phyloP scores from a whole-genome alignment of 2,888 invertebrate species.

The Drosophila maculinotata region DNA sequence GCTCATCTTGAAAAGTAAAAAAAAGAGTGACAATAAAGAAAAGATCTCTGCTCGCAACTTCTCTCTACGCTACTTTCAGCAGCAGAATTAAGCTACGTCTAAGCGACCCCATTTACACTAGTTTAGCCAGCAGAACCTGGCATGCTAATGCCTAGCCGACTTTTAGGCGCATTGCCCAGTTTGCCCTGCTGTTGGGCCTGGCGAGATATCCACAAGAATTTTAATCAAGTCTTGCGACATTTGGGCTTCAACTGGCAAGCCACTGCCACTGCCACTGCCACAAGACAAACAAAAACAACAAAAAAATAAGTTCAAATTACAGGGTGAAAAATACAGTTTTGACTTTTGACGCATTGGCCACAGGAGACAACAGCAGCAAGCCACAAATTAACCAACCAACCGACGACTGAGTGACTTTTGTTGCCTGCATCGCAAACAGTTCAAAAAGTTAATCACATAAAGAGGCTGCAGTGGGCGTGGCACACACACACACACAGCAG shows the following conservation, averaged over 20 bases:
- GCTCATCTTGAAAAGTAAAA: neutral
- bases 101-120: neutral
- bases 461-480: slow-evolving; percentile 35
- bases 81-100: no score
- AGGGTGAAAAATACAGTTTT: slow-evolving; percentile 29
- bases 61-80: no score
- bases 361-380: slow-evolving; percentile 28
- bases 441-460: slow-evolving; percentile 68
- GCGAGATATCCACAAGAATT: slow-evolving; percentile 42
- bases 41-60: no score
- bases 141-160: slow-evolving; percentile 29
- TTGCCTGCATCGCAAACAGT: slow-evolving; percentile 26
- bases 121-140: slow-evolving; percentile 3
- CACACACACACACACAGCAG: neutral
- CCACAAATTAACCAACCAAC: slow-evolving; percentile 52
- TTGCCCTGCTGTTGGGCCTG: slow-evolving; percentile 1
- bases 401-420: slow-evolving; percentile 33
- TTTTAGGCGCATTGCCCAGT: slow-evolving; percentile 38
- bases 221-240: slow-evolving; percentile 63
- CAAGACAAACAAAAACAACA: slow-evolving; percentile 24
- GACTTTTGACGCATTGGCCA: slow-evolving; percentile 56
- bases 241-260: slow-evolving; percentile 19
- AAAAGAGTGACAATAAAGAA: neutral
- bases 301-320: slow-evolving; percentile 6
- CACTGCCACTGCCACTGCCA: no score